Evolutionary conservation across 2,113 vertebrate species (phyloP).

Genomic region (Sclerurus mexicanus): DNA sequence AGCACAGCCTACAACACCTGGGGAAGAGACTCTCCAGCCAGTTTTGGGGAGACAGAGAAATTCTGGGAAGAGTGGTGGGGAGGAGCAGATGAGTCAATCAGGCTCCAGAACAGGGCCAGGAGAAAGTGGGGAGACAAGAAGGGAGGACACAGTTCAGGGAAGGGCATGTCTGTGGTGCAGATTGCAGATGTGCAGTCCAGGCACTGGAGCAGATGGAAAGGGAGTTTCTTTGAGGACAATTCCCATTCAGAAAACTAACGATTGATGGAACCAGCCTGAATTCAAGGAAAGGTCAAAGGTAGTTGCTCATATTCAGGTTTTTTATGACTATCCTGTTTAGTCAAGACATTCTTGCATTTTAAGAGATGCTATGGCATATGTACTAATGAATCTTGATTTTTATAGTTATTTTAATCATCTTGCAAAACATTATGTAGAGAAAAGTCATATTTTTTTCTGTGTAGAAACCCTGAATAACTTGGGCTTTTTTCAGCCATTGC

Average conservation of each 20-base stretch:
- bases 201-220: not conserved
- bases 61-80: not conserved
- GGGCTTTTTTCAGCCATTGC: not conserved
- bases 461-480: not conserved
- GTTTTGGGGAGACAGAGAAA: not conserved
- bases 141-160: accelerated
- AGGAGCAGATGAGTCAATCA: not conserved
- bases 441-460: not conserved
- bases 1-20: not conserved
- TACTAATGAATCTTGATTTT: not conserved
- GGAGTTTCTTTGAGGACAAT: not conserved
- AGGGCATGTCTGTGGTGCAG: too few species aligned
- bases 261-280: not conserved
- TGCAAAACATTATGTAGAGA: not conserved
- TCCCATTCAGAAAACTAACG: not conserved
- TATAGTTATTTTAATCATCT: not conserved
- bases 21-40: not conserved
- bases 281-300: not conserved
- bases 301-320: not conserved
- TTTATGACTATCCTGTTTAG: not conserved
- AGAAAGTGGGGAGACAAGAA: not conserved
- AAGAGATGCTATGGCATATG: not conserved
- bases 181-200: not conserved
- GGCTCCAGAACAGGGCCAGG: not conserved
- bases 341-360: not conserved